Evolutionary conservation across 2,888 invertebrate species (phyloP), one percentile per base, ranked within the genome.

Genomic region (Prenolepis imparis): DNA sequence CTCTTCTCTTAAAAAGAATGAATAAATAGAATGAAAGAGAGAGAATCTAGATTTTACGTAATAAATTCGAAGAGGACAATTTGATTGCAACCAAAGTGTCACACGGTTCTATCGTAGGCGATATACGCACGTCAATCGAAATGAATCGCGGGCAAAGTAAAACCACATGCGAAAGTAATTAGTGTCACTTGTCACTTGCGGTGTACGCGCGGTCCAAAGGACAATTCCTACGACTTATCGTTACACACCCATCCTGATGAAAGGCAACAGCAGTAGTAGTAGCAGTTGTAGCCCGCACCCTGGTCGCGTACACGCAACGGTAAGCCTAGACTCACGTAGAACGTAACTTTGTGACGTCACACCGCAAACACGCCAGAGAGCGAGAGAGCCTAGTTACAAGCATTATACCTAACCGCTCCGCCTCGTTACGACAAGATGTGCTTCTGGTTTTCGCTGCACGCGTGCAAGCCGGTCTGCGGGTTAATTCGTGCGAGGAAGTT

Each of bases 381-480:
- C 91, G 91, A 90, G 91, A 90, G 91, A 90, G 92, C 90, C 89
- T 90, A 90, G 92, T 92, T 93, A 93, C 92, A 93, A 93, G 92
- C 92, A 92, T 93, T 92, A 91, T 91, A 93, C 91, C 91, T 91
- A 92, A 94, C 93, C 92, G 89, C 93, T 90, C 83, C 90, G 89
- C 90, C 92, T 92, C 92, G 91, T 93, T 93, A 93, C 91, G 92
- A 92, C 93, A 92, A 93, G 93, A 93, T 93, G 93, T 91, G 93
- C 92, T 92, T 92, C 91, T 91, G 91, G 92, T 91, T 92, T 92
- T 92, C 91, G 86, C 89, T 88, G 91, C 90, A 91, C 91, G 91
- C 91, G 89, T 91, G 89, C 89, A 91, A 48, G 86, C 86, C 84
- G 88, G 88, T 90, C 89, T 90, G 90, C 88, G 91, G 92, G 91